phyloP scores from a whole-genome alignment of 2,797 vertebrate genomes.

The Sebastes matsubarae region DNA sequence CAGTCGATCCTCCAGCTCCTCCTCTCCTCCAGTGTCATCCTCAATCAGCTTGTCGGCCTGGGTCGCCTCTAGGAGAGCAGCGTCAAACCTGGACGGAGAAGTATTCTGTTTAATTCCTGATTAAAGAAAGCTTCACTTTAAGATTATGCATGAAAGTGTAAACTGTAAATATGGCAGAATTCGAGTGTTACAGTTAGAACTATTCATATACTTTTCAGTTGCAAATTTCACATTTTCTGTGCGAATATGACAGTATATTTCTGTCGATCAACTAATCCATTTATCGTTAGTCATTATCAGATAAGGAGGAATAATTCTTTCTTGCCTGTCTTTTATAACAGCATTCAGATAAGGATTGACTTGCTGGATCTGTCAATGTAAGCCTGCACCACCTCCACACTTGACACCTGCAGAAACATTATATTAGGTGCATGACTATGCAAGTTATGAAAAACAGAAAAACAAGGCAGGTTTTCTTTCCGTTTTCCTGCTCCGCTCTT shows the following conservation, averaged over 20 bases:
- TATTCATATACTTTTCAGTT: neutral
- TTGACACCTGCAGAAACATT: constrained; percentile 80
- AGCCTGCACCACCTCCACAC: constrained; percentile 87
- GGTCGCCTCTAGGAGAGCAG: constrained; percentile 86
- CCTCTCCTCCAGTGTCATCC: constrained; percentile 82
- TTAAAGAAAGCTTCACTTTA: neutral
- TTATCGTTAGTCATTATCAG: neutral
- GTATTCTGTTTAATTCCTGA: neutral
- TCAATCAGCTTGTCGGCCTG: constrained; percentile 86
- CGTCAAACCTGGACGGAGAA: constrained; percentile 83
- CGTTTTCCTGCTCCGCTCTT: fast-evolving
- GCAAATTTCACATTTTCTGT: neutral
- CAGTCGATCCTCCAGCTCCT: constrained; percentile 84
- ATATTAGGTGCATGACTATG: neutral
- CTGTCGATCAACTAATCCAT: too few species aligned
- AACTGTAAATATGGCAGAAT: neutral
- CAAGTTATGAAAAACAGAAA: neutral
- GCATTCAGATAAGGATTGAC: constrained; percentile 91
- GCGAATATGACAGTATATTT: neutral
- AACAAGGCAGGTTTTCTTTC: neutral
- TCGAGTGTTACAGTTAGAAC: neutral
- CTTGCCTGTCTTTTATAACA: constrained; percentile 88
- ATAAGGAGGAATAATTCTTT: constrained; percentile 1
- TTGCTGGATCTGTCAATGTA: constrained; percentile 89
- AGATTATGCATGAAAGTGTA: neutral